Conservation (phyloP, 2,113 vertebrate species). For the Upupa epops region DNA sequence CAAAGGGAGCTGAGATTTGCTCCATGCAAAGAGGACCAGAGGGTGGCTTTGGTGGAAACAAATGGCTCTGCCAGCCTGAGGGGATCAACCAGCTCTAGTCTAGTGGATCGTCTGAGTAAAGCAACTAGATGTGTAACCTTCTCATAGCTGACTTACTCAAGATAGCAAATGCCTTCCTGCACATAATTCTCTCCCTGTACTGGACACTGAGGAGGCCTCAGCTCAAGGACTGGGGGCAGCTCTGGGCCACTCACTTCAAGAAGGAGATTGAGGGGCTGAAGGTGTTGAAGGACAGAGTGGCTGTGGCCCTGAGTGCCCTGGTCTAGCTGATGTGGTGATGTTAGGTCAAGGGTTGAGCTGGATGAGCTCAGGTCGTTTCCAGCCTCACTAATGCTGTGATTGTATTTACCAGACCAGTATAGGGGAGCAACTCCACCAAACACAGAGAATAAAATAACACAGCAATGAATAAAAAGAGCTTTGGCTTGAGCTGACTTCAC, state of each 20-base stretch:
- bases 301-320: too few species aligned
- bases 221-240: too few species aligned
- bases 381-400: too few species aligned
- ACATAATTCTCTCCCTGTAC: too few species aligned
- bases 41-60: background rate
- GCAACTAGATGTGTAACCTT: background rate
- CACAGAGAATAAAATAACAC: background rate
- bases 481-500: background rate
- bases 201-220: too few species aligned
- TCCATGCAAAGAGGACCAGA: background rate
- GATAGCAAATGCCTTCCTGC: background rate
- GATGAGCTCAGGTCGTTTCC: too few species aligned
- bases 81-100: background rate
- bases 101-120: background rate
- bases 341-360: too few species aligned
- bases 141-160: background rate
- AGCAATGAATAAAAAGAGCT: background rate
- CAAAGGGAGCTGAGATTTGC: background rate
- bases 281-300: too few species aligned
- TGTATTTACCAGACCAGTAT: accelerated
- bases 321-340: too few species aligned
- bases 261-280: too few species aligned
- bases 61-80: background rate
- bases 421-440: background rate
- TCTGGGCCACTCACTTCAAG: too few species aligned